phyloP scores from a whole-genome alignment of 2,888 invertebrate genomes.

The Papilio protenor region DNA sequence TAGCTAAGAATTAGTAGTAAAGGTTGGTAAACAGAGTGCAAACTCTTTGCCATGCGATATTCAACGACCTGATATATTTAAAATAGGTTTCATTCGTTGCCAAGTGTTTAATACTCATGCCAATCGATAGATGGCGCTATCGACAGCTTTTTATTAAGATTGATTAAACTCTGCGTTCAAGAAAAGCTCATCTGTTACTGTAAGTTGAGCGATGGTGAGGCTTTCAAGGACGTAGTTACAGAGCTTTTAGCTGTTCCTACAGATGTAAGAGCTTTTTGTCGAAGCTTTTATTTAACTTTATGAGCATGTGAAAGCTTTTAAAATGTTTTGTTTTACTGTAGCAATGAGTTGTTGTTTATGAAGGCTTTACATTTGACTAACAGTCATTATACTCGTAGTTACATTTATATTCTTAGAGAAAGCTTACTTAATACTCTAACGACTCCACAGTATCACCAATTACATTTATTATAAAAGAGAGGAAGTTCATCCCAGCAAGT shows the following conservation, averaged over 20 bases:
- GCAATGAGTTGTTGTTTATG: background rate
- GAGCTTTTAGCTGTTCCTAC: background rate
- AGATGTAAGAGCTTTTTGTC: background rate
- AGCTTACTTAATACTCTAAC: background rate
- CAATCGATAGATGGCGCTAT: constrained; percentile 1
- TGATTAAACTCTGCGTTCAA: constrained; percentile 8
- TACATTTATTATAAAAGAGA: background rate
- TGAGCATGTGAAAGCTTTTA: constrained; percentile 11
- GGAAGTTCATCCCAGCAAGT: background rate
- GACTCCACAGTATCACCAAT: background rate
- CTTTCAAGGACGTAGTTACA: background rate
- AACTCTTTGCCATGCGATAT: background rate
- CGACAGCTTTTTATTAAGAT: constrained; percentile 9
- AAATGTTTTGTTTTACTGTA: background rate
- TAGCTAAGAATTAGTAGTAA: background rate
- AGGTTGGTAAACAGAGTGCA: background rate
- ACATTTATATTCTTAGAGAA: background rate
- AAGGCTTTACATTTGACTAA: background rate
- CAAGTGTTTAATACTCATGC: background rate
- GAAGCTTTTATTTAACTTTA: constrained; percentile 7
- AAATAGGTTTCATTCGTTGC: background rate
- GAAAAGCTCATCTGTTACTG: constrained; percentile 12
- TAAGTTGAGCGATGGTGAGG: constrained; percentile 14
- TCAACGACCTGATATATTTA: background rate
- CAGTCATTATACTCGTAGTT: background rate